phyloP scores from a whole-genome alignment of 2,113 vertebrate genomes.

The Apodemus speciosus region DNA sequence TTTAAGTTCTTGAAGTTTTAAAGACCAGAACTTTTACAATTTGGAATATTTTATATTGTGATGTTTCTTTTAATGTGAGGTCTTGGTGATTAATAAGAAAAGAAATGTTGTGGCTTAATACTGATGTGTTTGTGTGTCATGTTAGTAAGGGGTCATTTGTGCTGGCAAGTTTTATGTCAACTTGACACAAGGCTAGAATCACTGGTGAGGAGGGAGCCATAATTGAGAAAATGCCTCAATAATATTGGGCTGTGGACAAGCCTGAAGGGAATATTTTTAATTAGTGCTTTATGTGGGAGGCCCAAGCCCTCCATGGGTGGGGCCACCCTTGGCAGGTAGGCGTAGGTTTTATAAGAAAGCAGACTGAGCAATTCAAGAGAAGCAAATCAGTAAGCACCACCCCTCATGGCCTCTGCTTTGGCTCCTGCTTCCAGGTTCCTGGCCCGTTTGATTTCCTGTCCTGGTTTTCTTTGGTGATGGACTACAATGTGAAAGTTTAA shows the following conservation, averaged over 20 bases:
- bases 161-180: neutral
- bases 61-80: neutral
- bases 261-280: neutral
- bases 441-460: neutral
- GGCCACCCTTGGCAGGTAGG: neutral
- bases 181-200: neutral
- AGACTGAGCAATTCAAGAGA: neutral
- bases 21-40: neutral
- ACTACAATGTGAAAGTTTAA: neutral
- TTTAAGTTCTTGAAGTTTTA: neutral
- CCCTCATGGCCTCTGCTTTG: neutral
- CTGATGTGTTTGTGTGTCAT: neutral
- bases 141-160: neutral
- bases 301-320: neutral
- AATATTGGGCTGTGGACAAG: neutral
- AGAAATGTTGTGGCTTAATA: neutral
- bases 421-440: neutral
- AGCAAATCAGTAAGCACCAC: too few relatives aligned
- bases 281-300: neutral
- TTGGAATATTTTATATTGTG: neutral
- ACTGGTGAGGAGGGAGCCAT: neutral
- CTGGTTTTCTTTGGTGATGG: neutral
- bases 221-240: neutral
- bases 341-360: neutral
- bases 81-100: neutral